These are phyloP conservation scores for Brachionus calyciflorus DNA, from an alignment of 1,140 invertebrate genomes.

Conservation along the genomic window DNA sequence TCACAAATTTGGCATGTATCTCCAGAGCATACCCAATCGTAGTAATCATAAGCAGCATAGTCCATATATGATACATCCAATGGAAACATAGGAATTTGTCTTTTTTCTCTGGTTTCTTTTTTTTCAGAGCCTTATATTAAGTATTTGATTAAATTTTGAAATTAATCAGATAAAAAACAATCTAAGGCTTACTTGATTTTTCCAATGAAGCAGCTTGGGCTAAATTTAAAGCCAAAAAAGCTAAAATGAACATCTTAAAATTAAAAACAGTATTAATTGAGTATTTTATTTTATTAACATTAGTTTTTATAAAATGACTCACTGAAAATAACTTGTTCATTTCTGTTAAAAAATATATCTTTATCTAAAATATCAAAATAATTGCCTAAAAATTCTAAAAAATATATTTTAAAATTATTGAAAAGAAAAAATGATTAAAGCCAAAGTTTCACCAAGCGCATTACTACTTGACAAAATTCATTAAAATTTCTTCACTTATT, in stretches of 20 bases:
- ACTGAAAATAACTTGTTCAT: slow-evolving; percentile 17
- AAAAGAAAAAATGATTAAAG: not conserved
- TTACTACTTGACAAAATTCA: slow-evolving; percentile 4
- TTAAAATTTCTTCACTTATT: no score
- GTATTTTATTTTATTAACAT: no score
- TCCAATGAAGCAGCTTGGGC: slow-evolving; percentile 2
- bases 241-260: slow-evolving; percentile 5
- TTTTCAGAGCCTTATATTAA: no score
- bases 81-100: slow-evolving; percentile 44
- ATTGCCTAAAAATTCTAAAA: not conserved
- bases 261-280: not conserved
- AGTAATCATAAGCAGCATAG: slow-evolving; percentile 45
- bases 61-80: slow-evolving; percentile 33
- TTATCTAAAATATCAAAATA: not conserved
- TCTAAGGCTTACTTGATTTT: not conserved
- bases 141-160: no score
- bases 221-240: slow-evolving; percentile 1
- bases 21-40: slow-evolving; percentile 29
- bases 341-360: not conserved
- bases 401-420: not conserved
- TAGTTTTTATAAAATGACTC: not conserved
- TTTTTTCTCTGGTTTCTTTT: slow-evolving; percentile 12
- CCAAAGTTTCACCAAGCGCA: not conserved
- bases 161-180: no score
- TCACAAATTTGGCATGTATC: slow-evolving; percentile 37